phyloP scores from a whole-genome alignment of 2,113 vertebrate species.

The Notothenia rossii region DNA sequence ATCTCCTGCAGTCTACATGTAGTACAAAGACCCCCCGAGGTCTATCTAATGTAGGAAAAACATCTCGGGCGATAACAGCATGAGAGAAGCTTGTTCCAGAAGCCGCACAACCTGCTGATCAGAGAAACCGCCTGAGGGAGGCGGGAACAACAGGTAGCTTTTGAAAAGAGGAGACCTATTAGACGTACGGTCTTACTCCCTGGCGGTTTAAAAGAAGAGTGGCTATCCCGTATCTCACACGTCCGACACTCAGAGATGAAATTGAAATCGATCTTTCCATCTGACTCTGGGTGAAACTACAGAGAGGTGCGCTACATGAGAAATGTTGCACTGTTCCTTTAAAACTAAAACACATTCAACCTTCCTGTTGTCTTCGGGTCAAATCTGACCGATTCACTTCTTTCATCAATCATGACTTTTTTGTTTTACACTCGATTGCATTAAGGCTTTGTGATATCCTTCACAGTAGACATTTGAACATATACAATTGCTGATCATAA shows the following conservation, averaged over 20 bases:
- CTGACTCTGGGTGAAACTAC: not conserved
- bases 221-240: conserved; percentile 4
- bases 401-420: too few species aligned
- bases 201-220: conserved; percentile 11
- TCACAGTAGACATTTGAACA: too few species aligned
- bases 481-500: too few species aligned
- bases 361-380: too few species aligned
- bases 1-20: not conserved
- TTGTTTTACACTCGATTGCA: too few species aligned
- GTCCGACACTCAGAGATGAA: conserved; percentile 14
- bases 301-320: not conserved
- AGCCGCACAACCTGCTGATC: not conserved
- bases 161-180: conserved; percentile 22
- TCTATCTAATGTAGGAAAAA: not conserved
- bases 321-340: not conserved
- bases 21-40: not conserved
- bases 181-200: not conserved
- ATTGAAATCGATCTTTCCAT: conserved; percentile 54
- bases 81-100: not conserved
- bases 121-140: conserved; percentile 17
- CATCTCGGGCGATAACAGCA: not conserved
- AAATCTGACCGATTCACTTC: not conserved
- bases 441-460: too few species aligned
- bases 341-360: too few species aligned
- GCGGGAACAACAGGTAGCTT: conserved; percentile 36